These are phyloP conservation scores for Euthynnus affinis DNA, from an alignment of 2,797 vertebrate genomes.

Conservation along the genomic window DNA sequence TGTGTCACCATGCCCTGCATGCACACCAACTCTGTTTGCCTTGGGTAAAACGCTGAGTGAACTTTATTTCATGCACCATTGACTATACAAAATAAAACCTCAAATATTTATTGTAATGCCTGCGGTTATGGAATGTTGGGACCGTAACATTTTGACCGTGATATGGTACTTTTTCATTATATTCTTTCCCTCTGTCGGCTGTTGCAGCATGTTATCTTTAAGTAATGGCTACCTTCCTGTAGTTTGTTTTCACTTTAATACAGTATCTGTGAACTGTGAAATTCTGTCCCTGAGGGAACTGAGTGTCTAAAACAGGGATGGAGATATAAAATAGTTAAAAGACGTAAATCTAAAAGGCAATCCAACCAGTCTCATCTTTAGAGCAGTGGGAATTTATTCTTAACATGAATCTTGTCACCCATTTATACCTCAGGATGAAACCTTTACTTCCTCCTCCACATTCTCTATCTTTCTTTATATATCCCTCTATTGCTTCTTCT, in stretches of 20 bases:
- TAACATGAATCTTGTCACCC: conserved; percentile 40
- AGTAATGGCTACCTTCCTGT: conserved; percentile 31
- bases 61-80: conserved; percentile 44
- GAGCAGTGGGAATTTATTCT: conserved; percentile 44
- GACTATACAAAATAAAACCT: conserved; percentile 41
- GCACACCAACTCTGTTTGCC: neutral
- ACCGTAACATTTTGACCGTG: conserved; percentile 38
- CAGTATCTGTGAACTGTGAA: conserved; percentile 58
- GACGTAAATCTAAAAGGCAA: conserved; percentile 50
- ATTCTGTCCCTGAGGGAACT: conserved; percentile 38
- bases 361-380: conserved; percentile 48
- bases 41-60: too few species aligned
- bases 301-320: conserved; percentile 23
- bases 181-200: conserved; percentile 8
- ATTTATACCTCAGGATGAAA: conserved; percentile 49
- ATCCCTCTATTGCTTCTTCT: neutral
- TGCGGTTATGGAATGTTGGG: conserved; percentile 26
- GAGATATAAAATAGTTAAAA: conserved; percentile 35
- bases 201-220: conserved; percentile 27
- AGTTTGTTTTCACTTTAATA: conserved; percentile 53
- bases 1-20: neutral
- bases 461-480: conserved; percentile 5
- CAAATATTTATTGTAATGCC: conserved; percentile 22
- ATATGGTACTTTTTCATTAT: conserved; percentile 19
- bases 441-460: conserved; percentile 18